A percentile compares a stretch with the other conserved stretches of the same genome.
Conservation (phyloP, 2,888 invertebrate genomes). For the Sisyra nigra region DNA sequence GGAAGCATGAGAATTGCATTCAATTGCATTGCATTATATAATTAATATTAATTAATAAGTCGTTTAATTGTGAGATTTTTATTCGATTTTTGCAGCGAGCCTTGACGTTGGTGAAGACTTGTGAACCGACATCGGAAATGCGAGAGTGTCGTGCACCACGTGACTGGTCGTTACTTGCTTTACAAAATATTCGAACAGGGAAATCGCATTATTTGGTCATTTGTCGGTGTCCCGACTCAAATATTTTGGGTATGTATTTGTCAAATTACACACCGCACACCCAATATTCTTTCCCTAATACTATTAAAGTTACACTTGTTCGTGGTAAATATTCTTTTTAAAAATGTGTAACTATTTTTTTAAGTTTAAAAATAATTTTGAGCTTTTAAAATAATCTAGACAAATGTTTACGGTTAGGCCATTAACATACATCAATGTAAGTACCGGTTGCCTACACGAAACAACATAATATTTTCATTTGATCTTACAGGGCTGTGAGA, state of each 20-base stretch:
- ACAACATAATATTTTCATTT: too few relatives aligned
- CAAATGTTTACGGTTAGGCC: too few relatives aligned
- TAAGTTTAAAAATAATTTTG: too few relatives aligned
- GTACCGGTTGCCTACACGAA: too few relatives aligned
- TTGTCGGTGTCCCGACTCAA: conserved; percentile 74
- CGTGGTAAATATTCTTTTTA: background rate
- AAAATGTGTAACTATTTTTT: too few relatives aligned
- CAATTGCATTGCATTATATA: too few relatives aligned
- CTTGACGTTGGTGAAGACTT: conserved; percentile 80
- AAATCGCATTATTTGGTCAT: conserved; percentile 89
- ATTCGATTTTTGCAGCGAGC: conserved; percentile 39
- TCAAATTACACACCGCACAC: too few relatives aligned
- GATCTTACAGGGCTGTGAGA: too few relatives aligned
- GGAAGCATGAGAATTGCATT: too few relatives aligned
- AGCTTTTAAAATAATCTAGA: too few relatives aligned
- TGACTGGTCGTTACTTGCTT: conserved; percentile 80
- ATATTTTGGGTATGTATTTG: conserved; percentile 58
- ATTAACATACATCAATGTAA: too few relatives aligned
- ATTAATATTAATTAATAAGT: too few relatives aligned
- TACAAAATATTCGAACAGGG: conserved; percentile 83
- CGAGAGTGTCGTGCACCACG: conserved; percentile 73
- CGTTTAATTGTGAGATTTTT: background rate
- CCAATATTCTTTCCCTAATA: conserved; percentile 3
- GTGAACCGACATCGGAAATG: conserved; percentile 85
- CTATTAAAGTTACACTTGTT: background rate